Evolutionary conservation across 2,888 invertebrate genomes (phyloP).

Genomic region (Eupithecia centaureata): DNA sequence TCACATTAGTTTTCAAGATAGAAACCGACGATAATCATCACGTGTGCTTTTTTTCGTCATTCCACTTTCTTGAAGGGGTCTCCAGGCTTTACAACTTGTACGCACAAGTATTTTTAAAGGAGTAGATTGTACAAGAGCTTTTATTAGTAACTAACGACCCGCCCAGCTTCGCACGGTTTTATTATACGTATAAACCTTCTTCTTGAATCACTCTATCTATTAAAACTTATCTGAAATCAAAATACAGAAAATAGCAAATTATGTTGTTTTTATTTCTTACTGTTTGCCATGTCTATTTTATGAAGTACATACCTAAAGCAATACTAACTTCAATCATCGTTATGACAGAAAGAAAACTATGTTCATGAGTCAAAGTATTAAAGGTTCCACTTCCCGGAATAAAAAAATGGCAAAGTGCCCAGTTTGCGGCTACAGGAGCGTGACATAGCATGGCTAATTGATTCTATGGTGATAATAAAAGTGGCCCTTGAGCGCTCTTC

Average conservation of each 20-base stretch:
- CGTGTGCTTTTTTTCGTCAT: constrained; percentile 11
- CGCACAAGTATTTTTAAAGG: too few relatives aligned
- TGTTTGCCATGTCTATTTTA: not conserved
- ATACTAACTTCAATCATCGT: not conserved
- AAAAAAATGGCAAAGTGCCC: constrained; percentile 26
- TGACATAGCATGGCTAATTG: constrained; percentile 19
- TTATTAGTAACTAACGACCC: too few relatives aligned
- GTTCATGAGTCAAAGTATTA: not conserved
- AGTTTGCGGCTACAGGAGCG: constrained; percentile 16
- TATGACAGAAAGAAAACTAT: not conserved
- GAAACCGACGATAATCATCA: constrained; percentile 13
- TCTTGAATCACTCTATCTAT: too few relatives aligned
- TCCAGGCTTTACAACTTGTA: too few relatives aligned
- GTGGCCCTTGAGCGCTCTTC: constrained; percentile 8
- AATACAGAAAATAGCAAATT: too few relatives aligned
- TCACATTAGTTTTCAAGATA: constrained; percentile 21
- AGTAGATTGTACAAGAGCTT: too few relatives aligned
- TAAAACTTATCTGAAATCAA: too few relatives aligned
- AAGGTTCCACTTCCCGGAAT: not conserved
- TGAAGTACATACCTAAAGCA: not conserved
- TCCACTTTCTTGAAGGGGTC: not conserved
- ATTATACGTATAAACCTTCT: too few relatives aligned
- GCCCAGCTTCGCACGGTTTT: too few relatives aligned
- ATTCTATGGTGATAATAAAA: constrained; percentile 24
- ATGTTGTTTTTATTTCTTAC: not conserved